Percentiles rank a stretch among this genome's conserved stretches.
Evolutionary conservation across 2,797 vertebrate genomes (phyloP).

Genomic region (Dendrocincla tyrannina): DNA sequence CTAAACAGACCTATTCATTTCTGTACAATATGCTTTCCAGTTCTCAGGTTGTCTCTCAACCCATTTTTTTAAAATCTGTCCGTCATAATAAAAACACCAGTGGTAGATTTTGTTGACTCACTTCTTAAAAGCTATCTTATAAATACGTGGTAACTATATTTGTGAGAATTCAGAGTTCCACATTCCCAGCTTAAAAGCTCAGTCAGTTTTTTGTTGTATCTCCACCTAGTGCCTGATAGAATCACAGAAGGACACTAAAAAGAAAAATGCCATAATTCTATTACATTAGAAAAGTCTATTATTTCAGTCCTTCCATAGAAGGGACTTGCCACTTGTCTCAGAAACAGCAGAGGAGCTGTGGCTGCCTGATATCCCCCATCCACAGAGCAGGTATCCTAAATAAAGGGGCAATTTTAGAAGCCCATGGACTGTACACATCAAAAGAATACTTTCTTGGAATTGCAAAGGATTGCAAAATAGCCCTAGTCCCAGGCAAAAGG

Average conservation of each 20-base stretch:
- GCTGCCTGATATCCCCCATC: background rate
- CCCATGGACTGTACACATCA: background rate
- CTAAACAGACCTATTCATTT: slow-evolving; percentile 69
- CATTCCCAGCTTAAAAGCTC: background rate
- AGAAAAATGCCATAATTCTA: background rate
- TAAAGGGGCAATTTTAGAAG: background rate
- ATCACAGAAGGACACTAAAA: slow-evolving; percentile 6
- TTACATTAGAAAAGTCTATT: background rate
- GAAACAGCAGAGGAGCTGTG: background rate
- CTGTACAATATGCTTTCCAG: slow-evolving; percentile 46
- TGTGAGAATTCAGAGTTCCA: background rate
- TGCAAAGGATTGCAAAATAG: background rate
- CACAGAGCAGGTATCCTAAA: background rate
- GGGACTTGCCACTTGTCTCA: background rate
- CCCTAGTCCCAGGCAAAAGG: background rate
- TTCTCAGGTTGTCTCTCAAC: slow-evolving; percentile 24
- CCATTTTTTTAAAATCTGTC: slow-evolving; percentile 28
- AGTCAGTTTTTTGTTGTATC: background rate
- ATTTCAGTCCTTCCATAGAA: background rate
- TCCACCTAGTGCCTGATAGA: background rate
- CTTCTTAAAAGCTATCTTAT: slow-evolving; percentile 49
- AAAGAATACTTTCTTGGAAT: background rate
- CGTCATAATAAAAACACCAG: background rate
- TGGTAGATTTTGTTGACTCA: slow-evolving; percentile 52
- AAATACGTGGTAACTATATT: slow-evolving; percentile 21